Base-by-base conservation (phyloP, 2,797 vertebrate species). In the Zalophus californianus region DNA sequence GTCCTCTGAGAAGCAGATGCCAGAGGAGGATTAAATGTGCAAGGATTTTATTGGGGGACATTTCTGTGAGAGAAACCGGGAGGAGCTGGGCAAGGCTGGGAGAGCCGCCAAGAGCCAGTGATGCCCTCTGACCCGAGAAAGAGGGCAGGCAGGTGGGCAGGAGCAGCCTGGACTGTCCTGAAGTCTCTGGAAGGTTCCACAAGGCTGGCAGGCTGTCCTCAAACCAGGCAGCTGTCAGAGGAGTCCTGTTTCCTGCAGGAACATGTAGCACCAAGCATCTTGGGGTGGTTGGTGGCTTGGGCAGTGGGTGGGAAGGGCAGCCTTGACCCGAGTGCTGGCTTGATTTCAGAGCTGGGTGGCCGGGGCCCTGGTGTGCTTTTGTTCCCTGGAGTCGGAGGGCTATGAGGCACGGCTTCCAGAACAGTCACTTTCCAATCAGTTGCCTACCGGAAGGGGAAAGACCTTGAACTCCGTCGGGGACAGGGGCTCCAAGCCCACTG, bases 21-120 rank as follows among this genome's bases (percentile, higher is more conserved):
- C 27, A 41, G 72, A 38, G 64, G 27, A 72, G 20, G 41, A 78
- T 12, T 64, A 89, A 58, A 79, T 80, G 52, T 48, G 41, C 58
- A 68, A 93, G 68, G 68, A 70, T 82, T 96, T 94, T 50, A 79
- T 72, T 66, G 86, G 95, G n/a, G 41, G 60, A 90, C 44, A 96
- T 92, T 58, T 9, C 23, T 54, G 41, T 4, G 20, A 77, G 80
- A 92, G 58, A 62, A 70, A 32, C 1, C 4, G 18, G 77, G 50
- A 86, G 50, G 23, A 35, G 52, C 66, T 86, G 38, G 62, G 48
- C 10, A 70, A 68, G 58, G 29, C 29, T 60, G n/a, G 58, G n/a
- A 60, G 23, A 58, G 29, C 44, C 2, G 7, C 52, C 2, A 2
- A 83, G 56, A 90, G 72, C 5, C 70, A 11, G 56, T 78, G 90